Conservation (phyloP, 2,113 vertebrate species). For the Barnardius zonarius region DNA sequence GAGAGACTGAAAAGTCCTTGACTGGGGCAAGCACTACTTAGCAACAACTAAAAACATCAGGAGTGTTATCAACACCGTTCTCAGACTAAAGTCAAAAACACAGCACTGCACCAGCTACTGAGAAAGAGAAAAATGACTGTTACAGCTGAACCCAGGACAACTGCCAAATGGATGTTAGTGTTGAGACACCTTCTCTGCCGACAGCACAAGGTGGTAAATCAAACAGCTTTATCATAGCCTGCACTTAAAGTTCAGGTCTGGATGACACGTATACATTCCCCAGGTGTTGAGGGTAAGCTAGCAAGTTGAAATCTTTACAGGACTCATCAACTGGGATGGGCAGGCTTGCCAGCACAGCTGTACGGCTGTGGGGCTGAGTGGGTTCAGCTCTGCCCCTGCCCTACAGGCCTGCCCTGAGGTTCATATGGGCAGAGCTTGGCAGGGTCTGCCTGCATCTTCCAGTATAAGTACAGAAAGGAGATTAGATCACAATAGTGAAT, state of each 20-base stretch:
- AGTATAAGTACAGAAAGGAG: neutral
- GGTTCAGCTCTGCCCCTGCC: neutral
- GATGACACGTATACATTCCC: fast-evolving
- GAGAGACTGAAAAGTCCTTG: no score
- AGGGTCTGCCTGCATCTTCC: neutral
- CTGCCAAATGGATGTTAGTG: neutral
- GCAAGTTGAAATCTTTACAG: neutral
- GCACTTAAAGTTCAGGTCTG: neutral
- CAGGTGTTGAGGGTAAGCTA: neutral
- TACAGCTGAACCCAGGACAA: neutral
- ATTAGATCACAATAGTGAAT: neutral
- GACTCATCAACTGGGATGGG: neutral
- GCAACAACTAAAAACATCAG: no score
- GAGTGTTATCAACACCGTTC: no score
- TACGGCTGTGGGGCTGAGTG: neutral
- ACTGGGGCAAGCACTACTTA: no score
- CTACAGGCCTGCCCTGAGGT: fast-evolving
- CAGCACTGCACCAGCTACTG: neutral
- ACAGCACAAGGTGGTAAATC: neutral
- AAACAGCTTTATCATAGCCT: neutral
- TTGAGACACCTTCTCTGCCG: neutral
- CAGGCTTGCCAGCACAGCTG: neutral
- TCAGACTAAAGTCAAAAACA: neutral
- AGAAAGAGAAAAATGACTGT: neutral
- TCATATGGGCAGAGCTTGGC: neutral